Evolutionary conservation across 2,113 vertebrate genomes (phyloP), one percentile per base, ranked within the genome.

Genomic region (Clarias macrocephalus): DNA sequence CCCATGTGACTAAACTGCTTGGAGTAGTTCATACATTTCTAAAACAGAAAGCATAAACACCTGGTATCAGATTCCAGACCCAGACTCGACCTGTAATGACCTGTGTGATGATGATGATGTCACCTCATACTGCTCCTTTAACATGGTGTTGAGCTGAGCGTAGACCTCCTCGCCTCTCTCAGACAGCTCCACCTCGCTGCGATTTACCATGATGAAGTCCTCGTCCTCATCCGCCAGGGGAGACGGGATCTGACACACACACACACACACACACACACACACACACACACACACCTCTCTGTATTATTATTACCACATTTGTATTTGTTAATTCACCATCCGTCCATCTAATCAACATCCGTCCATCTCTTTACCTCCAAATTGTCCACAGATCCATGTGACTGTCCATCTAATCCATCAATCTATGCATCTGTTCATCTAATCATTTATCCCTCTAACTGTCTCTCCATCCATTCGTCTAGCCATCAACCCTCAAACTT

Each of bases 1-100:
- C 98, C 98, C 93, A 98, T 94, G 90, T 99, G 98, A 88, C 96
- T 98, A 93, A 98, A 99, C 84, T 99, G 97, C 93, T 97, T 97
- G 87, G 97, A 98, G 91, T 97, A 96, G 80, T 96, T 96, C 95
- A 97, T 86, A 91, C 97, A 98, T 91, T 98, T 99, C 98, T 99
- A 92, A 84, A 90, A 77, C 86, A 86, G 18, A 48, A 1, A 54
- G 13, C 60, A n/a, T 59, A 57, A 37, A 59, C 2, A 48, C 3
- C 7, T 2, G 16, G 21, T 33, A 18, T 28, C 5, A 77, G 16
- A 19, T 8, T 13, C 15, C 54, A 30, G 52, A 10, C 30, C 54
- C n/a, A 21, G 77, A 12, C 21, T 33, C 37, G 28, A 79, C 13
- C 52, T 28, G n/a, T 28, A 28, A 57, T 56, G 52, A 37, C 54